A percentile compares a stretch with the other conserved stretches of the same genome.
Conservation (phyloP, 2,797 vertebrate genomes). For the Neosilurus mollespiculum region DNA sequence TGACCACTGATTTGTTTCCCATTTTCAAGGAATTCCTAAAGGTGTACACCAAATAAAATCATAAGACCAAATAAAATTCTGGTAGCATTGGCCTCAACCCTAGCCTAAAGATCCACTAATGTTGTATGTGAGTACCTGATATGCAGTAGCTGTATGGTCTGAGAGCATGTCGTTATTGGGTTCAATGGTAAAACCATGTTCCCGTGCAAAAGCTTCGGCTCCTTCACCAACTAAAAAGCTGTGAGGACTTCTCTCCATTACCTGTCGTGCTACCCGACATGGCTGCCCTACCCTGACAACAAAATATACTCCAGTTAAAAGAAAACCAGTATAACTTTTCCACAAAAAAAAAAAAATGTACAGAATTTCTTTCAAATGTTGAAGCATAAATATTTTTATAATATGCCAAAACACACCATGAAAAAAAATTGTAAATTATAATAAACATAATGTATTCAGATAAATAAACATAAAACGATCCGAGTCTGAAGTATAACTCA, state of each 20-base stretch:
- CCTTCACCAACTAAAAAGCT: constrained; percentile 59
- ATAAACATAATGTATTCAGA: neutral
- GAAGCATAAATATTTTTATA: neutral
- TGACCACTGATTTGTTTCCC: constrained; percentile 8
- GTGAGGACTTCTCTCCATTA: constrained; percentile 55
- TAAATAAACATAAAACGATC: neutral
- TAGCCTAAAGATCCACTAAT: neutral
- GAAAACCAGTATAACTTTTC: neutral
- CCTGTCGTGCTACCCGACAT: constrained; percentile 49
- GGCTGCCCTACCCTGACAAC: constrained; percentile 47
- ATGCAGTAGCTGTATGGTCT: constrained; percentile 54
- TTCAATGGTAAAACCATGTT: constrained; percentile 55
- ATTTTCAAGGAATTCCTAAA: constrained; percentile 22
- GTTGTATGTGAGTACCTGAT: constrained; percentile 52
- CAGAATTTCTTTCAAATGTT: neutral
- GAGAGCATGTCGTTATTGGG: constrained; percentile 58
- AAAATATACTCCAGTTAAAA: neutral
- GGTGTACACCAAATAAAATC: neutral
- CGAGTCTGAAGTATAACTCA: neutral
- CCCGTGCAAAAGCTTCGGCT: constrained; percentile 54
- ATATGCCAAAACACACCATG: neutral
- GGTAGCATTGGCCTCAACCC: neutral
- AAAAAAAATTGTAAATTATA: neutral
- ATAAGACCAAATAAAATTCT: neutral
- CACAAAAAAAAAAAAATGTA: neutral